phyloP scores from a whole-genome alignment of 2,888 invertebrate species.

The Tineola bisselliella region DNA sequence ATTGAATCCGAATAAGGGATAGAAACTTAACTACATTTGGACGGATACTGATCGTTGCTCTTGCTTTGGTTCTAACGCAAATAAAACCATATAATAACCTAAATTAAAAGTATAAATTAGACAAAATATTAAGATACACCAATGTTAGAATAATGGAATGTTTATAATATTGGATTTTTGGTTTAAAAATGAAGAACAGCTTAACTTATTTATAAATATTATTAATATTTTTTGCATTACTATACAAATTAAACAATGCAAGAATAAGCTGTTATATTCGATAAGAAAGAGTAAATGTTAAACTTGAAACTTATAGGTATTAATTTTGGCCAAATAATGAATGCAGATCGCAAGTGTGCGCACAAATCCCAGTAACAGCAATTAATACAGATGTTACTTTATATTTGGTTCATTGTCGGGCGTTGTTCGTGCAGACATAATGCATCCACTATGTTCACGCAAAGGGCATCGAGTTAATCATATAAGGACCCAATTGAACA shows the following conservation, averaged over 20 bases:
- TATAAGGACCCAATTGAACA: neutral
- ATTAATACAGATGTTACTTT: neutral
- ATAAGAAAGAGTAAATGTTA: neutral
- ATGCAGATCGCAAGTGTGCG: neutral
- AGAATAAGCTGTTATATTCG: neutral
- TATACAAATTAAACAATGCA: neutral
- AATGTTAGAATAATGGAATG: neutral
- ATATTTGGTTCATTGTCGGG: neutral
- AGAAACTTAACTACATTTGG: constrained; percentile 56
- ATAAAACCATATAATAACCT: neutral
- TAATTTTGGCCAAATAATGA: neutral
- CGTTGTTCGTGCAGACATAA: neutral
- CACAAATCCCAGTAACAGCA: neutral
- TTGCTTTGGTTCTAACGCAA: constrained; percentile 54
- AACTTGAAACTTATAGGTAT: neutral
- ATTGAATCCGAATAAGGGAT: neutral
- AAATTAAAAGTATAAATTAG: neutral
- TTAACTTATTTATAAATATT: neutral
- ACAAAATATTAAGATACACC: neutral
- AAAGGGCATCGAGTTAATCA: neutral
- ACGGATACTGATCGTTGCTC: constrained; percentile 69
- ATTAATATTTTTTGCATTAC: no score
- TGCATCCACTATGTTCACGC: neutral
- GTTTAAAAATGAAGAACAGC: neutral
- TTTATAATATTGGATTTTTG: no score